Evolutionary conservation across 2,797 vertebrate species (phyloP), one percentile per base, ranked within the genome.

Genomic region (Falco berigora): DNA sequence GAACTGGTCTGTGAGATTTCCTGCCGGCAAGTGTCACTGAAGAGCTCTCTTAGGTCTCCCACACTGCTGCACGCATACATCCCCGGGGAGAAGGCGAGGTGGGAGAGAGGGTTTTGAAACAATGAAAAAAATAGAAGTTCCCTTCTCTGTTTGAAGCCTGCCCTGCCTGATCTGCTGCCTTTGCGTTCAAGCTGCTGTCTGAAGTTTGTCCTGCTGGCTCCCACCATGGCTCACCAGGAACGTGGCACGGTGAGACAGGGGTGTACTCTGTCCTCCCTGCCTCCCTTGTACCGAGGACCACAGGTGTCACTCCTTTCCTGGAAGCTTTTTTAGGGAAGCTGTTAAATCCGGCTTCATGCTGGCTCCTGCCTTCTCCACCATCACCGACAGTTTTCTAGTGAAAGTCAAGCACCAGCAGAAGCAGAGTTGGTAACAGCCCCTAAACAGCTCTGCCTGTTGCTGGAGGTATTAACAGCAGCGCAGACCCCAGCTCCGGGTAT

Each of bases 51-150:
- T 9, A 53, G 23, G 25, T 69, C 24, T 74, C 50, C 17, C 62
- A 58, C 2, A 0, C 44, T 23, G 56, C 50, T 78, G 23, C 8
- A 4, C 13, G 32, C 2, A 3, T 30, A 30, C 10, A 3, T 36
- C 38, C 14, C 38, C 27, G 27, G 38, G 2, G 0, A 24, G 32
- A 25, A 86, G 32, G 36, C 19, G 17, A 44, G 42, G 42, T 44
- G 28, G 56, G 38, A 74, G 17, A 78, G 8, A 49, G 10, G 12
- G 19, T 9, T 78, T 75, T 44, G 68, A 73, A 79, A 69, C 50
- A 47, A 21, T 0, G 3, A 53, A 13, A 7, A 18, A n/a, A 55
- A 53, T 7, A 40, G 56, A 23, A 61, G 32, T 6, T 18, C 13
- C 27, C 12, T 4, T 63, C 17, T 59, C 18, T 28, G 40, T 42